These are phyloP conservation scores for Tetraneura akinire DNA, from an alignment of 1,140 invertebrate species.

Conservation along the genomic window DNA sequence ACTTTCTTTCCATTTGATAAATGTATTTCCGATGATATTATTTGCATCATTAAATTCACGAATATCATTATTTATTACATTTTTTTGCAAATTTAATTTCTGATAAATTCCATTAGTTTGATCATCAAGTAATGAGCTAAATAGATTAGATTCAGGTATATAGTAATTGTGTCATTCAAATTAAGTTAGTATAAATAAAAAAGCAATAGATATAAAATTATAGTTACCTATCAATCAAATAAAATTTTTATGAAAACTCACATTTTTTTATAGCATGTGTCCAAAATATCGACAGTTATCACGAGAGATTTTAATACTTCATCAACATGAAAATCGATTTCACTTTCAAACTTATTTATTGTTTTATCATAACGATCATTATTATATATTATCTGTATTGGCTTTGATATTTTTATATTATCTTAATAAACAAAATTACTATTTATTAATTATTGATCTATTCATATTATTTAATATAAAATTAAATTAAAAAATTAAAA, in stretches of 20 bases:
- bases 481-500: neutral
- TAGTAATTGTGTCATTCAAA: neutral
- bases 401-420: neutral
- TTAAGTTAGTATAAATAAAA: too few relatives aligned
- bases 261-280: neutral
- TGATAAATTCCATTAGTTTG: neutral
- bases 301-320: neutral
- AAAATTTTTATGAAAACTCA: neutral
- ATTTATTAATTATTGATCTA: neutral
- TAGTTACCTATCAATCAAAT: too few relatives aligned
- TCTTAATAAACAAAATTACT: neutral
- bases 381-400: neutral
- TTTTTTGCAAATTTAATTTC: slow-evolving; percentile 1
- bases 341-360: neutral
- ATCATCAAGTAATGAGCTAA: slow-evolving; percentile 28
- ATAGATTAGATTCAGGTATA: too few relatives aligned
- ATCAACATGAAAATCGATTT: neutral
- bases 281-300: neutral
- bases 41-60: neutral
- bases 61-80: neutral
- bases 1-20: neutral
- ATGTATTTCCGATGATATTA: neutral
- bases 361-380: neutral
- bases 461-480: too few relatives aligned
- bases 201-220: too few relatives aligned